Conservation (phyloP, 1,140 invertebrate species). For the Laupala kohalensis region DNA sequence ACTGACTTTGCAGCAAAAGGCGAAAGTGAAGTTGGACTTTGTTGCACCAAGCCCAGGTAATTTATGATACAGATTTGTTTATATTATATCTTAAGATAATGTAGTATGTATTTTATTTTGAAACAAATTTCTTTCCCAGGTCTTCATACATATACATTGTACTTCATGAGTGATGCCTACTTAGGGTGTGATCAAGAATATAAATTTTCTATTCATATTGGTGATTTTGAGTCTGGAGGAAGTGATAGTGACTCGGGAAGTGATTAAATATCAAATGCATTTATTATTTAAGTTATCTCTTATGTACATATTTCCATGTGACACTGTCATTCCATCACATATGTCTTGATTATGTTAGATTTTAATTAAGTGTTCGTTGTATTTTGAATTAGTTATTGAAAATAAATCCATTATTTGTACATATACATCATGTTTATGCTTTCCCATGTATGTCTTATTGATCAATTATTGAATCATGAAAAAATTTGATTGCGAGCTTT, state of each 20-base stretch:
- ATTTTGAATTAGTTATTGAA: no score
- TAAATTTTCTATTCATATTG: constrained; percentile 69
- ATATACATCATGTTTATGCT: no score
- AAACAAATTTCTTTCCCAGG: constrained; percentile 29
- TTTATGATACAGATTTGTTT: constrained; percentile 12
- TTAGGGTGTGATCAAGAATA: constrained; percentile 97
- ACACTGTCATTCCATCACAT: no score
- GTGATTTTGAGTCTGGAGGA: constrained; percentile 47
- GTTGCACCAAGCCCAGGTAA: constrained; percentile 64
- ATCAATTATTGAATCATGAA: no score
- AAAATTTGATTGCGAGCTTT: no score
- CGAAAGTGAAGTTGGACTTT: constrained; percentile 91
- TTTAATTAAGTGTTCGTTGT: no score
- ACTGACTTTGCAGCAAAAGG: constrained; percentile 82
- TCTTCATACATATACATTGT: constrained; percentile 83
- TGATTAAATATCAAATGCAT: constrained; percentile 5
- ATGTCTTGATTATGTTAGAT: no score
- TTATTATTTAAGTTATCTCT: background rate
- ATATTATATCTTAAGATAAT: background rate
- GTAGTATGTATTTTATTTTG: background rate
- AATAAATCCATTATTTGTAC: no score
- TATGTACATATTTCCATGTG: no score
- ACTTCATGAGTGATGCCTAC: constrained; percentile 98
- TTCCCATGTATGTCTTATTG: no score
- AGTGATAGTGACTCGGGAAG: constrained; percentile 7